Conservation (phyloP, 2,888 invertebrate species). For the Melikaiella ostensackeni region DNA sequence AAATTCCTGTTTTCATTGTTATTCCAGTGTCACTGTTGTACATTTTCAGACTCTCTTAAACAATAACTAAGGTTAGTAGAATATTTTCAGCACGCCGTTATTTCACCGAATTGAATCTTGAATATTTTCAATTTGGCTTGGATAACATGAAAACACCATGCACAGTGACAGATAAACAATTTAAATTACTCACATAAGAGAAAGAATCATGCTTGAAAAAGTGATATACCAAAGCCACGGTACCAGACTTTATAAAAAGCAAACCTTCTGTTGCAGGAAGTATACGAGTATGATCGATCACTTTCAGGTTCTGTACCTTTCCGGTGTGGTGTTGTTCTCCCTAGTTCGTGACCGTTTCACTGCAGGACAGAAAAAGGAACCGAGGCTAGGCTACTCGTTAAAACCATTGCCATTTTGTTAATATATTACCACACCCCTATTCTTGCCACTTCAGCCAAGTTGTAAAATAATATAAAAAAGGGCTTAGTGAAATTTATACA, state of each 20-base stretch:
- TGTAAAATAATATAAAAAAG: background rate
- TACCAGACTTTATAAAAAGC: slow-evolving; percentile 60
- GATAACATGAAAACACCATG: background rate
- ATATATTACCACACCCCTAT: slow-evolving; percentile 57
- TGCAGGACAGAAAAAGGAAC: slow-evolving; percentile 74
- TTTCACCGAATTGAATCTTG: too few relatives aligned
- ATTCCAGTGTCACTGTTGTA: too few relatives aligned
- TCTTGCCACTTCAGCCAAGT: slow-evolving; percentile 34
- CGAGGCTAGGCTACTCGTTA: slow-evolving; percentile 65
- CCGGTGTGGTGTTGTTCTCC: slow-evolving; percentile 79
- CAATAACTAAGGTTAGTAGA: too few relatives aligned
- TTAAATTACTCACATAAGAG: background rate
- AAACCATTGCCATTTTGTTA: slow-evolving; percentile 56
- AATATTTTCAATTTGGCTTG: too few relatives aligned
- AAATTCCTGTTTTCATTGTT: too few relatives aligned
- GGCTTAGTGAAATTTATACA: background rate
- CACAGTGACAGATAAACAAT: background rate
- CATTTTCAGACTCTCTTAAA: too few relatives aligned
- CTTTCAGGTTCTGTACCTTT: slow-evolving; percentile 76
- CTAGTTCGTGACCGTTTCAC: slow-evolving; percentile 89
- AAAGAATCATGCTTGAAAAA: slow-evolving; percentile 32
- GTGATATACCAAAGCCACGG: slow-evolving; percentile 47
- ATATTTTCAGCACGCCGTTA: too few relatives aligned
- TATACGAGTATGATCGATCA: slow-evolving; percentile 64
- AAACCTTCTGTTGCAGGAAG: slow-evolving; percentile 70